These are phyloP conservation scores for Yoshiicerus persimilis DNA, from an alignment of 1,140 invertebrate genomes.

Conservation along the genomic window DNA sequence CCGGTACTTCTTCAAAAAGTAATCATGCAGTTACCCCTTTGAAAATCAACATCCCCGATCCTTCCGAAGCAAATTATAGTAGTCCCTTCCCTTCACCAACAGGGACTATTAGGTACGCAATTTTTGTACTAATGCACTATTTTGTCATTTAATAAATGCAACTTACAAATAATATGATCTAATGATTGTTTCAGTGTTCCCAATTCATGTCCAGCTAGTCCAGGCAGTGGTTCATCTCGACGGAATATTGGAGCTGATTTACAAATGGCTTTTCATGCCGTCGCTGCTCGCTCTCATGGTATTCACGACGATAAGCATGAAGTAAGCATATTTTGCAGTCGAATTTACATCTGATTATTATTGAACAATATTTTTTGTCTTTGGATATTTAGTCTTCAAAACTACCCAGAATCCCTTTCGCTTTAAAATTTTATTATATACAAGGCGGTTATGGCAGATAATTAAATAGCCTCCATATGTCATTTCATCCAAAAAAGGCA, in stretches of 20 bases:
- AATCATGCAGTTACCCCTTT: slow-evolving; percentile 64
- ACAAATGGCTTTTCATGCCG: slow-evolving; percentile 70
- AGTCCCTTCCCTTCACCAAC: slow-evolving; percentile 94
- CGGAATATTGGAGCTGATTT: slow-evolving; percentile 69
- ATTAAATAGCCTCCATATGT: no score
- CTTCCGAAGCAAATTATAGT: slow-evolving; percentile 63
- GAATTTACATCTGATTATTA: not conserved
- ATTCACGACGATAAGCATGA: slow-evolving; percentile 44
- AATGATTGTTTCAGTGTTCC: slow-evolving; percentile 66
- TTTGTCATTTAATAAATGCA: no score
- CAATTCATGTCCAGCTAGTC: slow-evolving; percentile 96
- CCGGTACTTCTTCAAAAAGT: slow-evolving; percentile 29
- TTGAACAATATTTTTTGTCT: no score
- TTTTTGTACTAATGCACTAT: not conserved
- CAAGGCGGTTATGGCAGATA: no score
- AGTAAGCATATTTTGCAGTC: slow-evolving; percentile 26
- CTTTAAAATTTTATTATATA: no score
- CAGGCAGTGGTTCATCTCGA: slow-evolving; percentile 62
- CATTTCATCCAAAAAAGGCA: no score
- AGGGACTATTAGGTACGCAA: slow-evolving; percentile 68
- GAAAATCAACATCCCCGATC: slow-evolving; percentile 88
- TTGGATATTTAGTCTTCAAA: no score
- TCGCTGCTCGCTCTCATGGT: slow-evolving; percentile 55
- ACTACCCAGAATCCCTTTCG: no score
- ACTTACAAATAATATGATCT: no score